Percentiles rank a stretch among this genome's conserved stretches.
These are phyloP conservation scores for Columbina picui DNA, from an alignment of 2,113 vertebrate genomes.

Conservation along the genomic window DNA sequence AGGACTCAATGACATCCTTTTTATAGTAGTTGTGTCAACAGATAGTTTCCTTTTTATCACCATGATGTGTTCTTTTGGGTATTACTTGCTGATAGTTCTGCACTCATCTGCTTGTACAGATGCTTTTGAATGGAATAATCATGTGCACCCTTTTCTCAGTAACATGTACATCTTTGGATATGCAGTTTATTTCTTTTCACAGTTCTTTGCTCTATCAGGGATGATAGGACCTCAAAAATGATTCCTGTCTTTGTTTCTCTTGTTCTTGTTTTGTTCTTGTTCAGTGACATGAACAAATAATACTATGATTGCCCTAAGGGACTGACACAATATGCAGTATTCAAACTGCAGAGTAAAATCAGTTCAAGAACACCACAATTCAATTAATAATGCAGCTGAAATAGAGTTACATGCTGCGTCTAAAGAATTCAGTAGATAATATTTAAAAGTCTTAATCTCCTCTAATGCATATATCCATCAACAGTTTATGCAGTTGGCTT, in stretches of 20 bases:
- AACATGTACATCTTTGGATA: neutral
- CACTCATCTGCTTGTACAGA: neutral
- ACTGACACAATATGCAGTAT: neutral
- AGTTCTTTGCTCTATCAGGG: neutral
- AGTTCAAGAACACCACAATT: neutral
- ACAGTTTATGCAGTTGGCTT: neutral
- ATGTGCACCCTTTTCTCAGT: neutral
- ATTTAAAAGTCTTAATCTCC: neutral
- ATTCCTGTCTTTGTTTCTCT: neutral
- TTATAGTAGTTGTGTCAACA: neutral
- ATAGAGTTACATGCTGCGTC: neutral
- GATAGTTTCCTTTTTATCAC: neutral
- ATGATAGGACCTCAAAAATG: neutral
- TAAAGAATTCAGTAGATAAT: neutral
- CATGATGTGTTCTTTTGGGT: neutral
- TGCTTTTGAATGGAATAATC: neutral
- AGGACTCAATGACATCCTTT: neutral
- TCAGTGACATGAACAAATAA: conserved; percentile 16
- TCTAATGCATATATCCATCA: neutral
- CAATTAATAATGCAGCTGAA: neutral
- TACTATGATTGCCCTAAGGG: neutral
- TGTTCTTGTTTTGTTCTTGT: neutral
- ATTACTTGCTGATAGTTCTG: neutral
- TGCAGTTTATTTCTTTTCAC: neutral
- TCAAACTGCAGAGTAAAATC: conserved; percentile 3